Evolutionary conservation across 2,888 invertebrate genomes (phyloP), one percentile per base, ranked within the genome.

Genomic region (Amiota minor): DNA sequence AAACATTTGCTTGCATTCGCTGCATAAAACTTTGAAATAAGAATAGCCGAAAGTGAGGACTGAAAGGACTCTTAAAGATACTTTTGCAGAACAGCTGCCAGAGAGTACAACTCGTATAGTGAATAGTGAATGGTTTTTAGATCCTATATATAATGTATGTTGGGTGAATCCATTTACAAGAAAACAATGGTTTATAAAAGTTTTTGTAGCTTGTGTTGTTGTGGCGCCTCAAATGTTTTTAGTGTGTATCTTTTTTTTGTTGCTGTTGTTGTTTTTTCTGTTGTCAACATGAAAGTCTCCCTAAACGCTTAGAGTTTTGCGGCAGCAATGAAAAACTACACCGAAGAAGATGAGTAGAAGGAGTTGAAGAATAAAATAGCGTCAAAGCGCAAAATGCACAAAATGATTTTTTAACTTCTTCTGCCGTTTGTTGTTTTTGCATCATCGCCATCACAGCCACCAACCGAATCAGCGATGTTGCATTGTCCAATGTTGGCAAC

Each of bases 181-280:
- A 56, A 72, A 72, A 72, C 71, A 65, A 72, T 65, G 64, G 45
- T 65, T 14, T 14, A 35, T 35, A 35, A 64, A 83, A 83, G 85
- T 83, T 81, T 83, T 83, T 78, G 75, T n/a, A 46, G 16, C 23
- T 45, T 16, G 45, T 55, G 35, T 6, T 35, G 59, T 74, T 74
- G 55, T 56, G 47, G 72, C 20, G 53, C 62, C 18, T 59, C 35
- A 35, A 35, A 35, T 35, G 35, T 68, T 71, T 72, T 64, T 70
- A n/a, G 9, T 53, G 53, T 53, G 53, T n/a, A 53, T 12, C n/a
- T n/a, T 6, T 4, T 12, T 53, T 4, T n/a, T 6, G 53, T 53
- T 6, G 6, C 35, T 53, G 53, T 53, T 10, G 61, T 61, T 65
- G 61, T 65, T 23, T 18, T 71, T 77, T 50, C 49, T 65, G 47